Evolutionary conservation across 2,113 vertebrate genomes (phyloP).

Genomic region (Climacteris rufus): DNA sequence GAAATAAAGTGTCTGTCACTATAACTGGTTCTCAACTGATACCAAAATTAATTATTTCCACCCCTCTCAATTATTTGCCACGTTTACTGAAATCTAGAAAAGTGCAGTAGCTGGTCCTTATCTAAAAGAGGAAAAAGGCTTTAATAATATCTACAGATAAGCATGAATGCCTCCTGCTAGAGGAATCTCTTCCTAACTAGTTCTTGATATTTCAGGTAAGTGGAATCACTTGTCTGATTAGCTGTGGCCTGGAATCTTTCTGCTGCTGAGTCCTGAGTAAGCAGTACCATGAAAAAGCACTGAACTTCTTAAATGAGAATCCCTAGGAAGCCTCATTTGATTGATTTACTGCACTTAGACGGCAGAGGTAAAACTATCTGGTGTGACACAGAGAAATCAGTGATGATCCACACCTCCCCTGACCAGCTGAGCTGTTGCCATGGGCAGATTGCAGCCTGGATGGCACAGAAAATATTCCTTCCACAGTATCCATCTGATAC

Average conservation of each 20-base stretch:
- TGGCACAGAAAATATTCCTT: neutral
- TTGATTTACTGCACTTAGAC: neutral
- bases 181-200: neutral
- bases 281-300: neutral
- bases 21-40: neutral
- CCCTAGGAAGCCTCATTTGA: neutral
- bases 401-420: neutral
- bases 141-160: neutral
- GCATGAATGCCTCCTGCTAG: neutral
- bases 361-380: neutral
- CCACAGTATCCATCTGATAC: neutral
- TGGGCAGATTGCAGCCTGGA: neutral
- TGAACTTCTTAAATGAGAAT: neutral
- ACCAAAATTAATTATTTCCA: neutral
- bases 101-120: neutral
- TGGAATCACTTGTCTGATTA: constrained; percentile 27
- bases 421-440: neutral
- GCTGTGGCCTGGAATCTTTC: neutral
- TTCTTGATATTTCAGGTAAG: neutral
- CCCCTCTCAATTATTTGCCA: neutral
- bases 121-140: neutral
- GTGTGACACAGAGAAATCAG: neutral
- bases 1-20: neutral
- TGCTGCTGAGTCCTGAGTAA: neutral
- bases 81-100: neutral